A percentile compares a stretch with the other conserved stretches of the same genome.
Evolutionary conservation across 2,113 vertebrate genomes (phyloP).

Genomic region (Hydrochoerus hydrochaeris): DNA sequence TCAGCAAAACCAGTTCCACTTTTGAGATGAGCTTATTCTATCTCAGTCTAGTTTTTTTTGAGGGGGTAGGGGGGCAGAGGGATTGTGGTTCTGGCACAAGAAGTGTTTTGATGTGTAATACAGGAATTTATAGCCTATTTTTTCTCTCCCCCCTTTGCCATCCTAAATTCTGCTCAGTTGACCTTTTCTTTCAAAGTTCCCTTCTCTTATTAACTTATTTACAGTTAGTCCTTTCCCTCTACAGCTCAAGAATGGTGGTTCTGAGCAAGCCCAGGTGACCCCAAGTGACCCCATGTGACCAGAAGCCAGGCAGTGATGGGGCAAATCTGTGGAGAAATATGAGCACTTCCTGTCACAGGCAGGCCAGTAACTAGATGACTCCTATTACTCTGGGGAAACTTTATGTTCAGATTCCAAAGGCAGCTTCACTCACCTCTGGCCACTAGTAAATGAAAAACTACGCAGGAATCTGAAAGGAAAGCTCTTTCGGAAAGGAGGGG

Average conservation of each 20-base stretch:
- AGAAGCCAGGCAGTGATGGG: not conserved
- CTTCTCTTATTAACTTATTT: not conserved
- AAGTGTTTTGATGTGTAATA: not conserved
- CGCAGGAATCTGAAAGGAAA: not conserved
- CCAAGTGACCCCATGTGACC: not conserved
- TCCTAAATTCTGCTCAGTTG: not conserved
- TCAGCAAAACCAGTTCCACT: not conserved
- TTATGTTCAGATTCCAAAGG: not conserved
- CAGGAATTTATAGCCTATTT: not conserved
- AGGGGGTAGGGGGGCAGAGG: too few species aligned
- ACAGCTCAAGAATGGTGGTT: not conserved
- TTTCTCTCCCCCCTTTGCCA: not conserved
- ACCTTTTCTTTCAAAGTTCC: not conserved
- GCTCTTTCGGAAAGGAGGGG: not conserved
- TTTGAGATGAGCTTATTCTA: not conserved
- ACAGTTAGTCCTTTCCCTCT: not conserved
- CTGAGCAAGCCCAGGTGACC: not conserved
- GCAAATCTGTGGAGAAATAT: accelerated
- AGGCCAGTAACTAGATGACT: not conserved
- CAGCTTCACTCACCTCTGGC: not conserved
- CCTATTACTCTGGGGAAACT: not conserved
- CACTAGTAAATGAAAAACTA: not conserved
- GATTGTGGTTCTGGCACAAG: not conserved
- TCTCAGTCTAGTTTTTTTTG: not conserved
- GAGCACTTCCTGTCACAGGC: not conserved